A percentile compares a stretch with the other conserved stretches of the same genome.
phyloP scores from a whole-genome alignment of 2,888 invertebrate species.

The Danaus chrysippus region DNA sequence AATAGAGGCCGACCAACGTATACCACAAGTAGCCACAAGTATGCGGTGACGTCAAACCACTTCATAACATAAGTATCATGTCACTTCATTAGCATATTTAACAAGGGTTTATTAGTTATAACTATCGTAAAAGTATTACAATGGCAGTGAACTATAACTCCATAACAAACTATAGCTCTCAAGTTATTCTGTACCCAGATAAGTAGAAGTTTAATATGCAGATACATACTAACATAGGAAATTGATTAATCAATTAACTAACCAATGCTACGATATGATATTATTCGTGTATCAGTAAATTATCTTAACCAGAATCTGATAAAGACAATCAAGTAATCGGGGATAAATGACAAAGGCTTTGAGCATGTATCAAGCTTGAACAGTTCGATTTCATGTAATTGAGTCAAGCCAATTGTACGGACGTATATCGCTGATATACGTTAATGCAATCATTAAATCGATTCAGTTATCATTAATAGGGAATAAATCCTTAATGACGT shows the following conservation, averaged over 20 bases:
- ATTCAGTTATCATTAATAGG: slow-evolving; percentile 10
- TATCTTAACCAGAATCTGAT: slow-evolving; percentile 33
- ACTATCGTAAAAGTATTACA: neutral
- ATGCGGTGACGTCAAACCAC: neutral
- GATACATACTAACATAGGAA: no score
- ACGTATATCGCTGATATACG: slow-evolving; percentile 51
- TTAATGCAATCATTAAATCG: slow-evolving; percentile 27
- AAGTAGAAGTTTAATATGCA: no score
- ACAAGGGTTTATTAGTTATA: neutral
- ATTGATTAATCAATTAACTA: neutral
- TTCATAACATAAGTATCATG: neutral
- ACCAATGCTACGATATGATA: neutral
- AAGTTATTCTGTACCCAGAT: neutral
- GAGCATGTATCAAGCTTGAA: slow-evolving; percentile 58
- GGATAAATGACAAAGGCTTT: slow-evolving; percentile 40
- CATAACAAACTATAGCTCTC: neutral
- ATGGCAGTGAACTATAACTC: neutral
- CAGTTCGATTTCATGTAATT: slow-evolving; percentile 58
- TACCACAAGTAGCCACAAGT: slow-evolving; percentile 2
- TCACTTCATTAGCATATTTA: slow-evolving; percentile 3
- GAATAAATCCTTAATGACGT: neutral
- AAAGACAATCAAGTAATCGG: slow-evolving; percentile 43
- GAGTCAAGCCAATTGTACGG: slow-evolving; percentile 58
- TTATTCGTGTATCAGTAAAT: slow-evolving; percentile 16
- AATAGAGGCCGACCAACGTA: neutral